Percentiles rank a stretch among this genome's conserved stretches.
These are phyloP conservation scores for Loripinus fragilis DNA, from an alignment of 2,888 invertebrate genomes.

Conservation along the genomic window DNA sequence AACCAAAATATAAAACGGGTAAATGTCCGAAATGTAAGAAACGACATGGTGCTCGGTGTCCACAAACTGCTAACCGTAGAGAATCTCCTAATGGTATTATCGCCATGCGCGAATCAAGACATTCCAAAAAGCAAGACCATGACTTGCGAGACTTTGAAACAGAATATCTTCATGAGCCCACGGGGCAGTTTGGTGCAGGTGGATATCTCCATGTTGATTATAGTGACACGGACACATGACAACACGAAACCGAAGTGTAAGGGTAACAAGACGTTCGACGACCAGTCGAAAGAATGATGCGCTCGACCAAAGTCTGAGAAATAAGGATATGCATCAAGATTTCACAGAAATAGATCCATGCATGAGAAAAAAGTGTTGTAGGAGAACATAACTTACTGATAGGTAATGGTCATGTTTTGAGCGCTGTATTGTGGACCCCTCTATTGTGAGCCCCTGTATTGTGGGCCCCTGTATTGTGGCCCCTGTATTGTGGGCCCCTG, in stretches of 20 bases:
- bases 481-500: too few species aligned
- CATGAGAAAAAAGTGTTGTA: too few species aligned
- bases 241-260: conserved; percentile 26
- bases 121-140: conserved; percentile 50
- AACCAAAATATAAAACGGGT: conserved; percentile 85
- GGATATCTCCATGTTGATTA: conserved; percentile 78
- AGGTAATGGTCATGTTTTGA: too few species aligned
- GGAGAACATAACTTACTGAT: too few species aligned
- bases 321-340: too few species aligned
- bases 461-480: too few species aligned
- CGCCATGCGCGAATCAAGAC: conserved; percentile 69
- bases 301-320: not conserved
- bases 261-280: not conserved
- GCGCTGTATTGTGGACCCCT: too few species aligned
- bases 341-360: too few species aligned
- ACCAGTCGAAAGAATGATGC: not conserved
- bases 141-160: conserved; percentile 64
- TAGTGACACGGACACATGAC: conserved; percentile 77
- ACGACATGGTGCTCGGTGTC: conserved; percentile 49
- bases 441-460: too few species aligned
- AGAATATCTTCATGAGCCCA: conserved; percentile 65
- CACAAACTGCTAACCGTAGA: conserved; percentile 40
- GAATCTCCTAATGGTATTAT: conserved; percentile 75
- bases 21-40: conserved; percentile 71
- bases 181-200: conserved; percentile 68